Evolutionary conservation across 1,140 invertebrate genomes (phyloP).

Genomic region (Bombus superbus): DNA sequence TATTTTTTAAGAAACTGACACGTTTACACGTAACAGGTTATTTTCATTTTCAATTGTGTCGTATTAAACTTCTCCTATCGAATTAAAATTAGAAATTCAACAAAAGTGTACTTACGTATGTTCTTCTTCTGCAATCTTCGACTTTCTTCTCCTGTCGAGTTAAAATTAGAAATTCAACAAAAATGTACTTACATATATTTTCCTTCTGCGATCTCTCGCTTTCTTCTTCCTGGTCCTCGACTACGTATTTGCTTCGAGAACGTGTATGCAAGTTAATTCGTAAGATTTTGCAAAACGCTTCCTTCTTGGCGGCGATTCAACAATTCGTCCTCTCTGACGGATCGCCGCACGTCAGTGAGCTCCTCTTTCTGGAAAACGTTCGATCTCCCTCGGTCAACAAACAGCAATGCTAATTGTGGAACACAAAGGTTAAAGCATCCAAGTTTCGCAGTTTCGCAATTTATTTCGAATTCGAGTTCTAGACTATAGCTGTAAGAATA

Average conservation of each 20-base stretch:
- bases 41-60: too few species aligned
- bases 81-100: too few species aligned
- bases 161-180: too few species aligned
- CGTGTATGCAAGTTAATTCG: not conserved
- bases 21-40: too few species aligned
- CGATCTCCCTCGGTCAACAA: conserved; percentile 14
- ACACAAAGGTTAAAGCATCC: not conserved
- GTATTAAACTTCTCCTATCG: too few species aligned
- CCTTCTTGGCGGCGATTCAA: conserved; percentile 28
- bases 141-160: too few species aligned
- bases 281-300: conserved; percentile 13
- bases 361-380: conserved; percentile 6
- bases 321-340: conserved; percentile 10
- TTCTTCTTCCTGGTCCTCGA: too few species aligned
- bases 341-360: not conserved
- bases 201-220: too few species aligned
- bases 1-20: too few species aligned
- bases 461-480: not conserved
- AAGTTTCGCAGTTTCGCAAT: not conserved
- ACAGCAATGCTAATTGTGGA: conserved; percentile 26
- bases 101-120: too few species aligned
- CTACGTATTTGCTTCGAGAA: not conserved
- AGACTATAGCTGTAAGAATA: not conserved
- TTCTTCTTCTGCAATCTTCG: too few species aligned
- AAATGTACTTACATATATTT: too few species aligned